These are phyloP conservation scores for Caenorhabditis auriculariae DNA, from an alignment of 2,888 invertebrate species.

Conservation along the genomic window DNA sequence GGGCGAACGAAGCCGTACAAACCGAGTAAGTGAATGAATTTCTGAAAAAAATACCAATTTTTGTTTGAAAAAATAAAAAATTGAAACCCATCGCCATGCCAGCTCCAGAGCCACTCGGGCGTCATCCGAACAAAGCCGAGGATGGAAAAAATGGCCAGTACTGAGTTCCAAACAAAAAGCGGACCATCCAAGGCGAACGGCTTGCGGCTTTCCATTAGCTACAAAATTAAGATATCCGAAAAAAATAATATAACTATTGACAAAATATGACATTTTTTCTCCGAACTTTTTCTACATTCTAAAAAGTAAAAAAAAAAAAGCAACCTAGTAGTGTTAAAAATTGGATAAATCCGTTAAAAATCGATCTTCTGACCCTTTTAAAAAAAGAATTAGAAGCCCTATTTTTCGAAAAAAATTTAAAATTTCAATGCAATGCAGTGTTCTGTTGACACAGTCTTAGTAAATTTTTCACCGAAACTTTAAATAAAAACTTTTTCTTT, in stretches of 20 bases:
- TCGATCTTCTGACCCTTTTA: not conserved
- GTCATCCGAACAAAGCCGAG: conserved; percentile 79
- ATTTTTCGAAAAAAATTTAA: not conserved
- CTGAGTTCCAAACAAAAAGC: conserved; percentile 87
- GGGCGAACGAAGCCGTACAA: conserved; percentile 71
- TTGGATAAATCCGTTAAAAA: not conserved
- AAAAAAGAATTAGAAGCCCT: not conserved
- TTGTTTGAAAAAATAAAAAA: conserved; percentile 1
- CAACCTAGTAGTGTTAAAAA: not conserved
- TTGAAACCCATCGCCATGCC: conserved; percentile 24
- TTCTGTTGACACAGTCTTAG: no score
- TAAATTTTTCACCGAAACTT: no score
- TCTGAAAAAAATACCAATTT: conserved; percentile 30
- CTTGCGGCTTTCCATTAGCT: conserved; percentile 83
- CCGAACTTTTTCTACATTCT: not conserved
- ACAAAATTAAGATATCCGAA: conserved; percentile 15
- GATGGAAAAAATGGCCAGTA: conserved; percentile 87
- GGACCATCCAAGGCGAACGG: conserved; percentile 85
- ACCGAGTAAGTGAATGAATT: conserved; percentile 82
- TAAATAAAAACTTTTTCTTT: no score
- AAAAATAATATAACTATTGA: not conserved
- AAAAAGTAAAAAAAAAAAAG: not conserved
- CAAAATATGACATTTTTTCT: not conserved
- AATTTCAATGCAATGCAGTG: not conserved
- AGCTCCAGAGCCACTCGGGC: conserved; percentile 75